Base-by-base conservation (phyloP, 2,113 vertebrate genomes). In the Gasterosteus nipponicus region DNA sequence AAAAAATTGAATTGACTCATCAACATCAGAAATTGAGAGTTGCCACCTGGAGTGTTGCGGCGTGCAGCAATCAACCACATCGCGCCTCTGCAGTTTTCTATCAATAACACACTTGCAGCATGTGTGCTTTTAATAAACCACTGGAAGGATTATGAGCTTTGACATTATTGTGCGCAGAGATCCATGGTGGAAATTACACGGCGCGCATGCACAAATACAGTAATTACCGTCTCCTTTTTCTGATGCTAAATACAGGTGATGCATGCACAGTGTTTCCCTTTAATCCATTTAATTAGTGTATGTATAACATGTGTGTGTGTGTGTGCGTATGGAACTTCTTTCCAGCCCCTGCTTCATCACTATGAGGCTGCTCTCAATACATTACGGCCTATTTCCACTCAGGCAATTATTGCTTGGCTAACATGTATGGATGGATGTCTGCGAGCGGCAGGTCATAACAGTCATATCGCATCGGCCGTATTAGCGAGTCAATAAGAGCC, bases 401-500 rank as follows among this genome's bases (percentile, higher is more conserved):
- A 86, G 64, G 74, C 89, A 78, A 79, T 93, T 87, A 86, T 83
- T 83, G 85, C 82, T 12, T 7, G 58, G 70, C 86, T 86, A 89
- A 90, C 87, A 67, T 78, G 81, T 84, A 79, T 83, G 69, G 73
- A 91, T 89, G 85, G 63, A 78, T 85, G 87, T 90, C 82, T 85
- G 81, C 66, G 78, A 89, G 85, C 81, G 75, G 84, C 88, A 86
- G 92, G 87, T 90, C 85, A 87, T 93, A 93, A 89, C 91, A 92
- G 91, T 95, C 92, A 94, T 93, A 89, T 93, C 89, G 92, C 92
- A 93, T 95, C 92, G 93, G 95, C 93, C 90, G 94, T 96, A 95
- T 94, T 92, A 95, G 91, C 93, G 39, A 90, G 90, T 94, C 96
- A 94, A 96, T 96, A 96, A 69, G 53, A 92, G 93, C 96, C 93